These are phyloP conservation scores for Choloepus didactylus DNA, from an alignment of 2,797 vertebrate genomes.

Conservation along the genomic window DNA sequence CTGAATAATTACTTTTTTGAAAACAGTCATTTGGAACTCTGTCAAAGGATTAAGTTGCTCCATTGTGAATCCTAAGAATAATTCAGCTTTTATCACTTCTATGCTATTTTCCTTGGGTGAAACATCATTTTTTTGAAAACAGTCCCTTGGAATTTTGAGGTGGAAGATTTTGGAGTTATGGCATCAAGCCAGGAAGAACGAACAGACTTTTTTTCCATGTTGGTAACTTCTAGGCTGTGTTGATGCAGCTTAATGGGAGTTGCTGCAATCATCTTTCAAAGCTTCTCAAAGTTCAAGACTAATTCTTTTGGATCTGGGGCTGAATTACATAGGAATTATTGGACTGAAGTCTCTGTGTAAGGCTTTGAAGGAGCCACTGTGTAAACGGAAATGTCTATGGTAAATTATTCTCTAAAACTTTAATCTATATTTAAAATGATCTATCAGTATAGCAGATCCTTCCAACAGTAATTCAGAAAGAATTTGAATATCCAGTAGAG, in stretches of 20 bases:
- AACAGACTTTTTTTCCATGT: rapidly evolving
- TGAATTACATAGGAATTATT: not conserved
- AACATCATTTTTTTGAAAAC: no score
- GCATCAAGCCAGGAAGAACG: not conserved
- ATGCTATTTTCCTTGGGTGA: no score
- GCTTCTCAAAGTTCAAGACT: slow-evolving; percentile 9
- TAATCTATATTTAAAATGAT: not conserved
- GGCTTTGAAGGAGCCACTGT: not conserved
- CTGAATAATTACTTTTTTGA: no score
- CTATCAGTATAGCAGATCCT: no score
- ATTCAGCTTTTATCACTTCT: no score
- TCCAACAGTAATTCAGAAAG: not conserved
- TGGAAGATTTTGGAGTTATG: rapidly evolving
- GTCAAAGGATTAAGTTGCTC: no score
- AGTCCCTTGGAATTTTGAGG: not conserved
- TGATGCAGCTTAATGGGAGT: not conserved
- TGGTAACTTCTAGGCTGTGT: slow-evolving; percentile 23
- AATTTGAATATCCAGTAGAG: no score
- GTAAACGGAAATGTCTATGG: slow-evolving; percentile 38
- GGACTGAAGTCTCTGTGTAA: not conserved
- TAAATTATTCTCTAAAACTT: not conserved
- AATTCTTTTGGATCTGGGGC: slow-evolving; percentile 49
- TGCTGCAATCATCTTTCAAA: not conserved
- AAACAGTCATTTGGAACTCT: no score
- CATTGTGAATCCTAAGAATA: no score